phyloP scores from a whole-genome alignment of 1,140 invertebrate species.

The Bombus sibiricus region DNA sequence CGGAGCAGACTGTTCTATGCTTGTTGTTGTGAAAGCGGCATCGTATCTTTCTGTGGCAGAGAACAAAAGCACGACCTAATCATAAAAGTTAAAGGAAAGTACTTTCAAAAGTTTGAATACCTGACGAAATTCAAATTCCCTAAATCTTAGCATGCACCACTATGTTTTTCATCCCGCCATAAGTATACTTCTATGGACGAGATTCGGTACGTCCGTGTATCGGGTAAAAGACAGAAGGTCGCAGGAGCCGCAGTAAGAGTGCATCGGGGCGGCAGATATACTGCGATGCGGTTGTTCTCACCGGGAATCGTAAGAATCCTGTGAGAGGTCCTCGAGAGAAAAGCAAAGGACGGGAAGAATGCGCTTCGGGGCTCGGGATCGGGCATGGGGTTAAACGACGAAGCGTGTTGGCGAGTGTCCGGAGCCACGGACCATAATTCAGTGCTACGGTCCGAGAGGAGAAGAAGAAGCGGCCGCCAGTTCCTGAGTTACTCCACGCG shows the following conservation, averaged over 20 bases:
- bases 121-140: no score
- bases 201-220: not conserved
- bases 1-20: no score
- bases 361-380: conserved; percentile 71
- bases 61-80: no score
- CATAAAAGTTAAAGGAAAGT: no score
- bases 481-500: conserved; percentile 72
- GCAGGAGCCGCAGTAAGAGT: not conserved
- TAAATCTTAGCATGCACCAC: no score
- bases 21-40: no score
- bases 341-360: conserved; percentile 69
- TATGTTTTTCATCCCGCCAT: no score
- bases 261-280: conserved; percentile 8
- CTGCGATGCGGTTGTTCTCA: conserved; percentile 45
- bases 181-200: no score
- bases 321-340: conserved; percentile 52
- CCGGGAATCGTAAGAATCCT: conserved; percentile 63
- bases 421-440: conserved; percentile 76
- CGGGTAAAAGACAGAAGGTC: not conserved
- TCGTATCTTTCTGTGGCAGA: no score
- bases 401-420: conserved; percentile 81
- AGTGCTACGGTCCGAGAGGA: conserved; percentile 64
- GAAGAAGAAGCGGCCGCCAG: conserved; percentile 61
- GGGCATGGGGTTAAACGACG: conserved; percentile 82
- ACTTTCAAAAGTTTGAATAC: no score